Evolutionary conservation across 1,140 invertebrate genomes (phyloP), one percentile per base, ranked within the genome.

Genomic region (Drosophila prosaltans): DNA sequence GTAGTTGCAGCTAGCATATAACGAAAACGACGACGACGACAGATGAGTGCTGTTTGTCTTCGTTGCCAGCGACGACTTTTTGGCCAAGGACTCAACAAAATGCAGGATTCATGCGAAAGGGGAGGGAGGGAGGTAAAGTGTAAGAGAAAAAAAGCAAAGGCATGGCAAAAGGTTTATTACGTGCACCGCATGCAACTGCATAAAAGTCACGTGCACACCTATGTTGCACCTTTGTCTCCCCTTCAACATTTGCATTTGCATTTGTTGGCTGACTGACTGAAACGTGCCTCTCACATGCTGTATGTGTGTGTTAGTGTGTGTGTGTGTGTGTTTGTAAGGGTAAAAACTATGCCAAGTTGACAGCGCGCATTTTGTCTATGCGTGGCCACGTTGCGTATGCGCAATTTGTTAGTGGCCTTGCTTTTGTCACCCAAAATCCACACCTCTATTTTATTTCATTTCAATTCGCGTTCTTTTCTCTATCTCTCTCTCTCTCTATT

Each of bases 31-130:
- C 32, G 6, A 36, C 80, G 80, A 69, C 74, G 84, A 89, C 80
- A 84, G 85, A 90, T 81, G 80, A 89, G 85, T 89, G 80, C 80
- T 89, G 84, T 89, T 89, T 89, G 84, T 89, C 84, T 90, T 84
- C 74, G 74, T 81, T 64, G 81, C 67, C 61, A 65, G 69, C 45
- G 21, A 51, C 80, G 83, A 80, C 80, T 80, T 88, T 89, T 80
- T 78, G 73, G 84, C 83, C 83, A 83, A 80, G 83, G 84, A 82
- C 71, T 70, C 51, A 51, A 11, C 58, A 32, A 48, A 59, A 60
- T 16, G 57, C 24, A 48, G 16, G 45, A n/a, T 45, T 4, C 45
- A 30, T 0, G 28, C 21, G 45, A 21, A 16, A 48, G 3, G 16
- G 16, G 45, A 8, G 8, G 45, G 2, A 28, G 54, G 28, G 8